A percentile compares a stretch with the other conserved stretches of the same genome.
Conservation (phyloP, 2,888 invertebrate genomes). For the Agelastica alni region DNA sequence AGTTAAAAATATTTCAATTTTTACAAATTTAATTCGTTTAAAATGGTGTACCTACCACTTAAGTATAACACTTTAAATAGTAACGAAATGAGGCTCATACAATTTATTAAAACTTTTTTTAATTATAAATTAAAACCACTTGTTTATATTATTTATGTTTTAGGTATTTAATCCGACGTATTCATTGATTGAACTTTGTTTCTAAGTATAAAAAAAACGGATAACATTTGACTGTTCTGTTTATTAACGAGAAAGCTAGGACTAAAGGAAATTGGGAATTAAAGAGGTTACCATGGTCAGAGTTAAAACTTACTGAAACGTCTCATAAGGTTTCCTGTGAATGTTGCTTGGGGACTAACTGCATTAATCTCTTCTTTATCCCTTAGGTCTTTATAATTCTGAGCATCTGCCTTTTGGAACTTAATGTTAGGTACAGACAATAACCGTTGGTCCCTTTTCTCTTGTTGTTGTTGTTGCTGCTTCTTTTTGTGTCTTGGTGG, state of each 20-base stretch:
- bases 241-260: slow-evolving; percentile 1
- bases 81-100: neutral
- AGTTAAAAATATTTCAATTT: no score
- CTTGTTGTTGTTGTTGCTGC: slow-evolving; percentile 53
- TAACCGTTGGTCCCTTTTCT: slow-evolving; percentile 66
- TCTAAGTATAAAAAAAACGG: neutral
- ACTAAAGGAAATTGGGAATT: slow-evolving; percentile 20
- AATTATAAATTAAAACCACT: neutral
- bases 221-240: slow-evolving; percentile 28
- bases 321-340: slow-evolving; percentile 78
- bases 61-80: no score
- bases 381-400: slow-evolving; percentile 61
- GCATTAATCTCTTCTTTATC: slow-evolving; percentile 56
- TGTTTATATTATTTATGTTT: no score
- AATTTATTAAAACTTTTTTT: neutral
- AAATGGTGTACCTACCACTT: no score
- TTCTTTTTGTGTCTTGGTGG: slow-evolving; percentile 61
- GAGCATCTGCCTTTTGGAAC: slow-evolving; percentile 62
- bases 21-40: no score
- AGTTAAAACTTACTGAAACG: slow-evolving; percentile 82
- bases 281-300: slow-evolving; percentile 23
- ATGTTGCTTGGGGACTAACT: slow-evolving; percentile 54
- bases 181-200: no score
- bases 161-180: no score
- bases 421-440: slow-evolving; percentile 81